Conservation (phyloP, 2,797 vertebrate species). For the Coregonus ussuriensis region DNA sequence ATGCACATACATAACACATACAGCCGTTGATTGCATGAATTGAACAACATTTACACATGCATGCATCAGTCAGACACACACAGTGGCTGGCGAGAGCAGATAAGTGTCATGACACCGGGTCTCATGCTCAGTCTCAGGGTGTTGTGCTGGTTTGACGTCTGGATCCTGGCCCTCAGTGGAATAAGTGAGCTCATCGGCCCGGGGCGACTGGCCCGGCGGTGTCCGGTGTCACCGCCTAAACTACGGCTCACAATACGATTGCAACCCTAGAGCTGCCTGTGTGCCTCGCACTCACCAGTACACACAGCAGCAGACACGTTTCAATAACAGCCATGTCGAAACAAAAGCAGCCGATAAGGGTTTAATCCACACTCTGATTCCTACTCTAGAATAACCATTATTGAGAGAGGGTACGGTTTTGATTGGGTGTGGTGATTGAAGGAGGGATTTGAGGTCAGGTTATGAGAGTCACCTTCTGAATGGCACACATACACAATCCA, state of each 20-base stretch:
- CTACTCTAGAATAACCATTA: background rate
- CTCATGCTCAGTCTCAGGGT: conserved; percentile 8
- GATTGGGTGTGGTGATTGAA: no score
- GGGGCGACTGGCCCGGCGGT: conserved; percentile 22
- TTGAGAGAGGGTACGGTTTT: background rate
- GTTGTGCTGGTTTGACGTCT: conserved; percentile 16
- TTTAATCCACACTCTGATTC: background rate
- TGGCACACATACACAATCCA: no score
- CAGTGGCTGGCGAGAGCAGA: background rate
- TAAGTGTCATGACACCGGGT: background rate
- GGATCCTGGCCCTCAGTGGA: conserved; percentile 43
- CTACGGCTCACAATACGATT: conserved; percentile 37
- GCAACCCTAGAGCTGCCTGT: conserved; percentile 30
- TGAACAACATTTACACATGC: no score
- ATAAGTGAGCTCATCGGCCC: conserved; percentile 59
- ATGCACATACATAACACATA: background rate
- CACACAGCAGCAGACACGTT: conserved; percentile 19
- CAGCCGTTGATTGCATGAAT: background rate
- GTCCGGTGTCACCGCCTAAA: conserved; percentile 46
- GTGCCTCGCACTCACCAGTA: background rate
- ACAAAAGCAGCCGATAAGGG: conserved; percentile 21
- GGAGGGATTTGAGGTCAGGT: no score
- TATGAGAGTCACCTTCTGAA: no score
- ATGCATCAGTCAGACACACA: conserved; percentile 2
- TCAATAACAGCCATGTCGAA: conserved; percentile 22